These are phyloP conservation scores for Noctilio leporinus DNA, from an alignment of 2,113 vertebrate genomes.

Conservation along the genomic window DNA sequence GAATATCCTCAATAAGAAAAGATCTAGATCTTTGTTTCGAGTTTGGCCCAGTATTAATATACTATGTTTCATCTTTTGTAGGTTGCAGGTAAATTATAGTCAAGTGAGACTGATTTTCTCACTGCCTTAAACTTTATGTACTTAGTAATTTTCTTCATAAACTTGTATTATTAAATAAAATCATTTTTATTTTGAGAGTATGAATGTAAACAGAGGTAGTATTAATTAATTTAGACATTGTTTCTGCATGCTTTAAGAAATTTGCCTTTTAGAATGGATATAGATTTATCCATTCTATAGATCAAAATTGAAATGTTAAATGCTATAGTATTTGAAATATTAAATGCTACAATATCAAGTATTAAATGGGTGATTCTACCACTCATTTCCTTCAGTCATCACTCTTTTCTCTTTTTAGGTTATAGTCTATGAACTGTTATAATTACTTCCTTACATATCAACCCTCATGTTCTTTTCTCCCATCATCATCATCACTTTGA, in stretches of 20 bases:
- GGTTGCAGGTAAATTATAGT: not conserved
- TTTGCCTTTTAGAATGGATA: not conserved
- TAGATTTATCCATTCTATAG: not conserved
- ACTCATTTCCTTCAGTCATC: not conserved
- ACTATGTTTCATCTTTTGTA: not conserved
- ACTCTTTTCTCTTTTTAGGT: not conserved
- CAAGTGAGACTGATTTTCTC: not conserved
- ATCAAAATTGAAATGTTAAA: not conserved
- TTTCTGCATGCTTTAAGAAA: not conserved
- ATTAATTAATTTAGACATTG: not conserved
- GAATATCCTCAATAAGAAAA: not conserved
- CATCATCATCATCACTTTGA: not conserved
- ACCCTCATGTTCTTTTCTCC: not conserved
- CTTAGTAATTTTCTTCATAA: not conserved
- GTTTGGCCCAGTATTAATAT: not conserved
- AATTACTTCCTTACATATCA: not conserved
- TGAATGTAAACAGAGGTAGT: not conserved
- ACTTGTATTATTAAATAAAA: not conserved
- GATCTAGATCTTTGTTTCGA: not conserved
- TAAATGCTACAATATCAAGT: not conserved
- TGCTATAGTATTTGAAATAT: not conserved
- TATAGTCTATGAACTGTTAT: not conserved
- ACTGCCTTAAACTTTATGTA: not conserved
- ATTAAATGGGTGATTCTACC: too few species aligned
- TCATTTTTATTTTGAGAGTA: not conserved